Conservation (phyloP, 2,888 invertebrate species). For the Gymnocheta viridis region DNA sequence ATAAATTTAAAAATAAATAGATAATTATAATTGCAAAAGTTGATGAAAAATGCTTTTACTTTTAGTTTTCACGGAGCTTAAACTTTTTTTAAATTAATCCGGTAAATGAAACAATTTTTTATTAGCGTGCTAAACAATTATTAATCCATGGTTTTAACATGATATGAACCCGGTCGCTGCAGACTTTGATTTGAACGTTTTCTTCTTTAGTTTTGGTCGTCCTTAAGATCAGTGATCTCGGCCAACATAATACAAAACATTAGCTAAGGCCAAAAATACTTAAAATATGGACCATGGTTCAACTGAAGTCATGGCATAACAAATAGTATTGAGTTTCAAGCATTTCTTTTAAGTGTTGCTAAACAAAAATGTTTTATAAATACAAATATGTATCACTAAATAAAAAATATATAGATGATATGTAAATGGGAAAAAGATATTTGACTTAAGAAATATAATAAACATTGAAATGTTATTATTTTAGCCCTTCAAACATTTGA, state of each 20-base stretch:
- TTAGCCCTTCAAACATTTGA: constrained; percentile 7
- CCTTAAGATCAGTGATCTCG: not conserved
- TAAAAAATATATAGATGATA: not conserved
- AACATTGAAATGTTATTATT: not conserved
- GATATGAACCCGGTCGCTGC: too few species aligned
- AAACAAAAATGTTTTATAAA: not conserved
- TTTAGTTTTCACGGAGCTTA: too few species aligned
- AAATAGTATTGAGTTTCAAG: not conserved
- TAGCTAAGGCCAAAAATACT: not conserved
- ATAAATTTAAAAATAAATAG: too few species aligned
- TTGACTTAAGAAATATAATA: not conserved
- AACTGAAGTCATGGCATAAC: not conserved
- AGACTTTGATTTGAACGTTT: too few species aligned
- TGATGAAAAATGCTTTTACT: too few species aligned
- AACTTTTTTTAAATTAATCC: too few species aligned
- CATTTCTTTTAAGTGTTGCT: not conserved
- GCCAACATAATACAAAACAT: not conserved
- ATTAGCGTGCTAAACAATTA: too few species aligned
- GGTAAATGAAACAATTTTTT: too few species aligned
- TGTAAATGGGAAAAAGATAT: not conserved
- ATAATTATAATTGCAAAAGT: too few species aligned
- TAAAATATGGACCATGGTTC: not conserved
- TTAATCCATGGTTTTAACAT: too few species aligned
- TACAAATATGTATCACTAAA: not conserved
- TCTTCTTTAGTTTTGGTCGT: too few species aligned